These are phyloP conservation scores for Asobara japonica DNA, from an alignment of 1,140 invertebrate genomes.

Conservation along the genomic window DNA sequence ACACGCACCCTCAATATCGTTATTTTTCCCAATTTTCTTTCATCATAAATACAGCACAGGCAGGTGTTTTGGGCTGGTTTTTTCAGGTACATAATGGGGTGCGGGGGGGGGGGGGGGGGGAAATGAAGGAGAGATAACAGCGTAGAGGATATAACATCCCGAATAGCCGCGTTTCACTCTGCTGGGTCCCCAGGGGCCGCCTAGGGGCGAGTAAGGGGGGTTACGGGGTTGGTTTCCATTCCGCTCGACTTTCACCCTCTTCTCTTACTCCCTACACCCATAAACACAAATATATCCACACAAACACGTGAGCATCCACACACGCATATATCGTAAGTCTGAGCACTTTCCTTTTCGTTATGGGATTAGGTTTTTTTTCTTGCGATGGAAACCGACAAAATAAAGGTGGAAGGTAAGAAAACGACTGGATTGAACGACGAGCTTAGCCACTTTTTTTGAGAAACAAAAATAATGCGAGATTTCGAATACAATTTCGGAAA, in stretches of 20 bases:
- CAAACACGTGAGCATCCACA: background rate
- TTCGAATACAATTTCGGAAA: no score
- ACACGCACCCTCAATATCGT: no score
- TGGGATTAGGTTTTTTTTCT: slow-evolving; percentile 34
- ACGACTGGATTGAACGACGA: no score
- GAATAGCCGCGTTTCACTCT: slow-evolving; percentile 6
- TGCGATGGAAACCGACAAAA: background rate
- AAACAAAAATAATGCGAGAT: no score
- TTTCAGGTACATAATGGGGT: background rate
- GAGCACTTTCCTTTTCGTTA: slow-evolving; percentile 36
- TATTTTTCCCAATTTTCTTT: background rate
- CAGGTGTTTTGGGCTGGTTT: background rate
- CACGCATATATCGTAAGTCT: background rate
- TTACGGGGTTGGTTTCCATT: slow-evolving; percentile 23
- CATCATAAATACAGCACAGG: background rate
- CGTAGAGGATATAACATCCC: background rate
- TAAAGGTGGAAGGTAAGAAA: background rate
- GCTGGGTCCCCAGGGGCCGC: background rate
- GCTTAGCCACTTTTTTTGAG: no score
- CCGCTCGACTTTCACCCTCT: slow-evolving; percentile 1
- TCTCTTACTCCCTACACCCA: background rate
- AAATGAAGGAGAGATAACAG: background rate
- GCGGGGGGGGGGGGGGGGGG: background rate
- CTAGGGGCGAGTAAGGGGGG: background rate
- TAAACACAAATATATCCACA: no score